phyloP scores from a whole-genome alignment of 2,797 vertebrate species.

The Betta splendens region DNA sequence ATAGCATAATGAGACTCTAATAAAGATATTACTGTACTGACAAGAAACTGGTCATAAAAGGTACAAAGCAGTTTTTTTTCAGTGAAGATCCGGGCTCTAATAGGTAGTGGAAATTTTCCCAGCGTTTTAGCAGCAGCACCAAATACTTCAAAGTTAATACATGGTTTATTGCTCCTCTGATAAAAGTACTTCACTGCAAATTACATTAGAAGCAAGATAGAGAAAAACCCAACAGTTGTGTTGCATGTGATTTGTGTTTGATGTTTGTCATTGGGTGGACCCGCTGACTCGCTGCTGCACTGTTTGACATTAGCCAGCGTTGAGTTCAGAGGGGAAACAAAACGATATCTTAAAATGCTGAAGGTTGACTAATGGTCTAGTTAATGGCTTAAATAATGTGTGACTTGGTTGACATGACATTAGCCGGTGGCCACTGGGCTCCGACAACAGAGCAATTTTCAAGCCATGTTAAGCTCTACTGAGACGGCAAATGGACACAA shows the following conservation, averaged over 20 bases:
- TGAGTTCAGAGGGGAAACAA: not conserved
- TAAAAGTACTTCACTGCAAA: conserved; percentile 30
- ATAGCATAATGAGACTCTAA: conserved; percentile 60
- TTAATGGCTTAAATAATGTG: conserved; percentile 16
- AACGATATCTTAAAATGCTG: conserved; percentile 4
- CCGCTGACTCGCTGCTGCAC: no score
- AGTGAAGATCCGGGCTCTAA: no score
- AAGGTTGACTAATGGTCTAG: conserved; percentile 11
- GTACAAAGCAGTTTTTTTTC: conserved; percentile 28
- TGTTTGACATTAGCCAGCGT: no score
- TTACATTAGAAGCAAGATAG: no score
- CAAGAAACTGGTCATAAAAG: conserved; percentile 46
- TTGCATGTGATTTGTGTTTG: no score
- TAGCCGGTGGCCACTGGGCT: conserved; percentile 18
- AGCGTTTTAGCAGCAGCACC: conserved; percentile 19
- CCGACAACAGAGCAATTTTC: conserved; percentile 37
- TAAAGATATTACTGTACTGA: conserved; percentile 53
- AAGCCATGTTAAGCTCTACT: conserved; percentile 38
- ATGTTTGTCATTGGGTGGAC: no score
- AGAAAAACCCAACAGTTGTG: conserved; percentile 5
- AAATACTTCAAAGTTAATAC: conserved; percentile 19
- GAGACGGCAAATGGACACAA: conserved; percentile 59
- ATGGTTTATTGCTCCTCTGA: conserved; percentile 20
- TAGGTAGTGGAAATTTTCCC: no score
- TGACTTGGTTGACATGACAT: conserved; percentile 27